phyloP scores from a whole-genome alignment of 2,888 invertebrate species.

The Sinodicranocentrus sp. region DNA sequence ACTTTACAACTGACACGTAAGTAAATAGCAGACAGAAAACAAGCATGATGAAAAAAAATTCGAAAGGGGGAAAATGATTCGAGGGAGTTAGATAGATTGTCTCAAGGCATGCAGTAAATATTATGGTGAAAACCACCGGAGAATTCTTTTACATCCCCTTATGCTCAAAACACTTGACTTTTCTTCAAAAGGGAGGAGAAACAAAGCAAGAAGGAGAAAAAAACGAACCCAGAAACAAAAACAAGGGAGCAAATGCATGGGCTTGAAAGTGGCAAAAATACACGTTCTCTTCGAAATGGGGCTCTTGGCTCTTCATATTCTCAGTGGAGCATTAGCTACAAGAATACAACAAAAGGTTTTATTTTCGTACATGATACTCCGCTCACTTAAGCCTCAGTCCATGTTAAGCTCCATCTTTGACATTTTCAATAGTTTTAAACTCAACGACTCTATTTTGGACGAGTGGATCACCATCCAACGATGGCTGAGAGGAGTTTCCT shows the following conservation, averaged over 20 bases:
- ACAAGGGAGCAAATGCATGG: too few relatives aligned
- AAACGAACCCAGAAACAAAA: constrained; percentile 25
- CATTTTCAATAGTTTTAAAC: not conserved
- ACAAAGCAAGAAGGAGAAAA: constrained; percentile 15
- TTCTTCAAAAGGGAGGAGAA: not conserved
- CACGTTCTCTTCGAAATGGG: constrained; percentile 32
- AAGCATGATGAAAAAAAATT: not conserved
- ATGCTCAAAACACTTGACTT: constrained; percentile 49
- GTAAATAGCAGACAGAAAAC: not conserved
- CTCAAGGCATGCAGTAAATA: constrained; percentile 51
- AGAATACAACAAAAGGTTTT: not conserved
- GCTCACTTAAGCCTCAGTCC: not conserved
- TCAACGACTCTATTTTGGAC: not conserved
- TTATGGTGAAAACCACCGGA: constrained; percentile 53
- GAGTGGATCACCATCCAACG: not conserved
- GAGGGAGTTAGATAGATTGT: not conserved
- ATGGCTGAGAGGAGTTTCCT: too few relatives aligned
- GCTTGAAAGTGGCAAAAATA: constrained; percentile 28
- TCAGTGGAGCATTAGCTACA: constrained; percentile 41
- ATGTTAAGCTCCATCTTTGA: not conserved
- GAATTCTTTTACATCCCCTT: constrained; percentile 60
- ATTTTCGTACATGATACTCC: not conserved
- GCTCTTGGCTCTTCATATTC: constrained; percentile 38
- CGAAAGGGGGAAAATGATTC: constrained; percentile 41
- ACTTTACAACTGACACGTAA: constrained; percentile 60